Evolutionary conservation across 2,113 vertebrate genomes (phyloP).

Genomic region (Delphinus delphis): DNA sequence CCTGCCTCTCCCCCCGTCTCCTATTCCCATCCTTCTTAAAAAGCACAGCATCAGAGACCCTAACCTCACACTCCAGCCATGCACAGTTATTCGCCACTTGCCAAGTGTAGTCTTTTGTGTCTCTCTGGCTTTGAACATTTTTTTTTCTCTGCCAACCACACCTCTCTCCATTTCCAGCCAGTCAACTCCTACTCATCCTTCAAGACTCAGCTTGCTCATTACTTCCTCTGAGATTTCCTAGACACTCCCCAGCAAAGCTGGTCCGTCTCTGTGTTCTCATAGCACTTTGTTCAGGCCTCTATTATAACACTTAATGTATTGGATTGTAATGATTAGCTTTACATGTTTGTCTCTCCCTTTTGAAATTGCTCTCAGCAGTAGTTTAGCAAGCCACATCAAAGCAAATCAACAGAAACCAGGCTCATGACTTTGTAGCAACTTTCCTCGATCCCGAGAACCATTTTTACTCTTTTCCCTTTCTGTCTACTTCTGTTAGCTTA

Average conservation of each 20-base stretch:
- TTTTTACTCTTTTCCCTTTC: conserved; percentile 39
- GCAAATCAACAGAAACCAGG: conserved; percentile 35
- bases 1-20: not conserved
- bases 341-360: conserved; percentile 45
- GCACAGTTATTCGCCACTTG: conserved; percentile 17
- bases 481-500: conserved; percentile 11
- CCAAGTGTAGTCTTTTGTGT: conserved; percentile 18
- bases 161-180: conserved; percentile 40
- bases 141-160: conserved; percentile 19
- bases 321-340: conserved; percentile 52
- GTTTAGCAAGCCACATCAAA: conserved; percentile 57
- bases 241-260: conserved; percentile 35
- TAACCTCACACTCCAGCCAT: not conserved
- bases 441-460: conserved; percentile 27
- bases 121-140: conserved; percentile 47
- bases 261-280: conserved; percentile 15
- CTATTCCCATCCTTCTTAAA: not conserved
- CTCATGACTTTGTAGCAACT: conserved; percentile 40
- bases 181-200: conserved; percentile 53
- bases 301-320: conserved; percentile 15
- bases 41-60: not conserved
- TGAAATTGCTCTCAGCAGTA: conserved; percentile 40
- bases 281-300: conserved; percentile 39
- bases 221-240: conserved; percentile 59
- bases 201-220: conserved; percentile 56